Evolutionary conservation across 1,140 invertebrate species (phyloP).

Genomic region (Drosophila nasuta): DNA sequence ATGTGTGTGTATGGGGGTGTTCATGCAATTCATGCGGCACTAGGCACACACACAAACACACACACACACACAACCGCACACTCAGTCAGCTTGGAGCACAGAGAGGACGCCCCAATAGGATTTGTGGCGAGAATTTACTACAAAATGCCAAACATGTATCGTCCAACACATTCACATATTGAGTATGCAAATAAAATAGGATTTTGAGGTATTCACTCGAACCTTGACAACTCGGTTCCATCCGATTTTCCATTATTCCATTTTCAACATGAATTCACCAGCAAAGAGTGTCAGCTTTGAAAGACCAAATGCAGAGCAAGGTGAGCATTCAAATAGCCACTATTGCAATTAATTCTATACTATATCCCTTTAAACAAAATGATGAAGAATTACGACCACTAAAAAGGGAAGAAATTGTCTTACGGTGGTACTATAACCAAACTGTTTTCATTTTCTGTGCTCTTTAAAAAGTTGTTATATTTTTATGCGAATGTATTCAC

Average conservation of each 20-base stretch:
- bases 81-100: not conserved
- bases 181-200: slow-evolving; percentile 48
- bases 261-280: not conserved
- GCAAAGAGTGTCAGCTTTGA: not conserved
- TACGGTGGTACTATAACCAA: too few species aligned
- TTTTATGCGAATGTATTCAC: too few species aligned
- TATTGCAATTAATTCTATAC: too few species aligned
- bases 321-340: not conserved
- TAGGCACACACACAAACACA: not conserved
- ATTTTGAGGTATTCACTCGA: slow-evolving; percentile 42
- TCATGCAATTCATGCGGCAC: slow-evolving; percentile 26
- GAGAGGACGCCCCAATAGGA: slow-evolving; percentile 40
- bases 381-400: too few species aligned
- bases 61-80: too few species aligned
- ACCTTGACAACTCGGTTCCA: slow-evolving; percentile 33
- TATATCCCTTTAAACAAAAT: too few species aligned
- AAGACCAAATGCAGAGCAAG: not conserved
- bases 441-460: too few species aligned
- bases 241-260: not conserved
- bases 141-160: slow-evolving; percentile 50
- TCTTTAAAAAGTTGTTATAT: too few species aligned
- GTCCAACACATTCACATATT: slow-evolving; percentile 16
- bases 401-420: too few species aligned
- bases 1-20: slow-evolving; percentile 25
- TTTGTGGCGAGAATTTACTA: slow-evolving; percentile 55